Evolutionary conservation across 2,113 vertebrate species (phyloP).

Genomic region (Cyanistes caeruleus): DNA sequence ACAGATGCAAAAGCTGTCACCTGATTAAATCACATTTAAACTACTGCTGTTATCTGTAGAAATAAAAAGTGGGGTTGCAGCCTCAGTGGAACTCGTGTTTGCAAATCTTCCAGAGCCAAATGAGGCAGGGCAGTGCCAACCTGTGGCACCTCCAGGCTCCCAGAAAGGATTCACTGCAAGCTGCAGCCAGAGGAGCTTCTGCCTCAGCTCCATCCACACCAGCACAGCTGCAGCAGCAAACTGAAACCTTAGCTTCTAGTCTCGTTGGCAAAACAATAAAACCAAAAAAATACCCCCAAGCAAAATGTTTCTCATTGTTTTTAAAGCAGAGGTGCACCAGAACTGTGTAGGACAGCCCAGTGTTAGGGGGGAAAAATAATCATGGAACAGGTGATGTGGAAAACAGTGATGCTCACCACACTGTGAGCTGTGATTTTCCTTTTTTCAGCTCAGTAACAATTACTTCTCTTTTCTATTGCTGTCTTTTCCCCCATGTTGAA

Average conservation of each 20-base stretch:
- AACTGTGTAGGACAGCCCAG: background rate
- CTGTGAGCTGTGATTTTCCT: background rate
- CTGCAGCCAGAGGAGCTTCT: accelerated
- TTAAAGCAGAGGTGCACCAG: background rate
- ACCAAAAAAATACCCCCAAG: background rate
- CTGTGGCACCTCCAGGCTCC: background rate
- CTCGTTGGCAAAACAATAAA: accelerated
- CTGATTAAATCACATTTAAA: background rate
- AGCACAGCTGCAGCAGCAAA: background rate
- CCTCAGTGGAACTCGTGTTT: accelerated
- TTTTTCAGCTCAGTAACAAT: background rate
- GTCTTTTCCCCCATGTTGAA: background rate
- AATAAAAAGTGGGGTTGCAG: background rate
- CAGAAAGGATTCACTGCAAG: accelerated
- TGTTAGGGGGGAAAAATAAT: background rate
- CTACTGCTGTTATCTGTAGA: background rate
- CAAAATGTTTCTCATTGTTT: background rate
- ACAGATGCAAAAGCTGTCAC: background rate
- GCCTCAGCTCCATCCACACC: background rate
- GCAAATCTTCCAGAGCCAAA: background rate
- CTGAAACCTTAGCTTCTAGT: background rate
- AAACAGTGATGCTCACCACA: background rate
- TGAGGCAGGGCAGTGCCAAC: accelerated
- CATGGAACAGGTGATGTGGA: background rate
- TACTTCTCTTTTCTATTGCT: background rate